These are phyloP conservation scores for Anguilla pacifica DNA, from an alignment of 2,797 vertebrate genomes.

Conservation along the genomic window DNA sequence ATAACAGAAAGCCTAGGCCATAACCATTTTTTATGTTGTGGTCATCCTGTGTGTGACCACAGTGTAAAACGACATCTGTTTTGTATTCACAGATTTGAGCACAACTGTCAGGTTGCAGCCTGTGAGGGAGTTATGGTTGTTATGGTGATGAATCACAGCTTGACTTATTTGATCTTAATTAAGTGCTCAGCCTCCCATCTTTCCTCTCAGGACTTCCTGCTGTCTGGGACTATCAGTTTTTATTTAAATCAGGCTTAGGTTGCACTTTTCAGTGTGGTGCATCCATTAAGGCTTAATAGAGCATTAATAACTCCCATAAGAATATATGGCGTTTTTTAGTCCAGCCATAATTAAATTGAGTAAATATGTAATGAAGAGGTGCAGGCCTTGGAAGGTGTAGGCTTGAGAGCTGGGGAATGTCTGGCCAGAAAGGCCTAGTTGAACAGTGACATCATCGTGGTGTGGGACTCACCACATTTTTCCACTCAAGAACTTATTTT, in stretches of 20 bases:
- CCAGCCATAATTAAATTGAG: background rate
- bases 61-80: slow-evolving; percentile 11
- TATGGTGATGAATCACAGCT: background rate
- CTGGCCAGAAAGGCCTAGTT: background rate
- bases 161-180: background rate
- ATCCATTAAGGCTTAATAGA: background rate
- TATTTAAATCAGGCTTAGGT: background rate
- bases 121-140: background rate
- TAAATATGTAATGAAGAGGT: background rate
- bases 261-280: background rate
- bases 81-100: background rate
- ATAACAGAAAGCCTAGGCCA: background rate
- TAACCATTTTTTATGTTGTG: background rate
- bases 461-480: background rate
- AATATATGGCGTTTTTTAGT: background rate
- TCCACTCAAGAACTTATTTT: background rate
- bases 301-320: background rate
- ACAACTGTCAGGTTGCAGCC: background rate
- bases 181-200: background rate
- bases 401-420: too few species aligned
- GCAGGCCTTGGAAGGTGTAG: too few species aligned
- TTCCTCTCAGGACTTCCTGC: too few species aligned
- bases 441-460: background rate
- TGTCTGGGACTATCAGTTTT: background rate
- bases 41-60: background rate